phyloP scores from a whole-genome alignment of 1,140 invertebrate species.

The Aradophagus sp. region DNA sequence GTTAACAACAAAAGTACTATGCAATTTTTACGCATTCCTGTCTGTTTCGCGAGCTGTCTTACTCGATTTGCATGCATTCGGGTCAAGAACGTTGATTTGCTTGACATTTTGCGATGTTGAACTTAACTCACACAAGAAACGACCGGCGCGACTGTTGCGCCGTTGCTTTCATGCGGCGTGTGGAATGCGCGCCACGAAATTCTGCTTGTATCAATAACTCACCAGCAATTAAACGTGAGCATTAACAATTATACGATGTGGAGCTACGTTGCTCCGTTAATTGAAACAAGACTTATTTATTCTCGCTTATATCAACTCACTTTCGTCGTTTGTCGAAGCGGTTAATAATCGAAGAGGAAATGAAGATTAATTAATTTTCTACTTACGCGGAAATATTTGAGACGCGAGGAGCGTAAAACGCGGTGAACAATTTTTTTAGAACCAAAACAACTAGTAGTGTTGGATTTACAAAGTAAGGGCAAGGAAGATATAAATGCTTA shows the following conservation, averaged over 20 bases:
- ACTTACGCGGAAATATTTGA: too few relatives aligned
- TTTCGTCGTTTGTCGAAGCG: too few relatives aligned
- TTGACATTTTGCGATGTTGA: conserved; percentile 58
- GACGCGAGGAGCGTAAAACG: too few relatives aligned
- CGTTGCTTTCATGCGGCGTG: conserved; percentile 33
- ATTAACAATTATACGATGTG: conserved; percentile 38
- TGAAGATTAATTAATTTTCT: too few relatives aligned
- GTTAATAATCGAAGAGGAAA: too few relatives aligned
- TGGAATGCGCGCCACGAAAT: conserved; percentile 34
- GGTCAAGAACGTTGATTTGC: conserved; percentile 67
- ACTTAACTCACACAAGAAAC: conserved; percentile 34
- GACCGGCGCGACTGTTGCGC: conserved; percentile 25
- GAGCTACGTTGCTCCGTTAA: conserved; percentile 1
- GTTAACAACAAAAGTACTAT: too few relatives aligned
- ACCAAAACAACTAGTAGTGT: too few relatives aligned
- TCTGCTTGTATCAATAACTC: conserved; percentile 24
- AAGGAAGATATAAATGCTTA: too few relatives aligned
- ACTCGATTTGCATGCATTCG: conserved; percentile 61
- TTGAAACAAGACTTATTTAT: too few relatives aligned
- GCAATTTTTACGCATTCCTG: conserved; percentile 40
- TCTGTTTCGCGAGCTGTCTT: conserved; percentile 37
- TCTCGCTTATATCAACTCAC: too few relatives aligned
- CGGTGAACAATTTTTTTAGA: too few relatives aligned
- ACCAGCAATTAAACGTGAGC: conserved; percentile 24
- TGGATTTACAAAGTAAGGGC: too few relatives aligned